Evolutionary conservation across 2,888 invertebrate species (phyloP).

Genomic region (Epicampocera succincta): DNA sequence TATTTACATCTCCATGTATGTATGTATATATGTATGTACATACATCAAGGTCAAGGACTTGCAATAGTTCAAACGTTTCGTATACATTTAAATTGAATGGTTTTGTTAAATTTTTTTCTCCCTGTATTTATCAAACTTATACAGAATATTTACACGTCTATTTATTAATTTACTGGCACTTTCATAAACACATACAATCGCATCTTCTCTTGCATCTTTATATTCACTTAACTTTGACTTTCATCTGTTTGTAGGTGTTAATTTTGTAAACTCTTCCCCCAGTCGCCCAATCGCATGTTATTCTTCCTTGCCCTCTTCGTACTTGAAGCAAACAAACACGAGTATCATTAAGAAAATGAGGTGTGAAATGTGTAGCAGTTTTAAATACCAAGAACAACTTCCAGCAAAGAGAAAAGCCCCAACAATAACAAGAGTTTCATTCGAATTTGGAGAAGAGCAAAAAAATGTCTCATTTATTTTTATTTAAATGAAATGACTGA

Average conservation of each 20-base stretch:
- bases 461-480: too few species aligned
- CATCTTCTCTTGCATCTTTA: slow-evolving; percentile 1
- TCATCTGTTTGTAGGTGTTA: slow-evolving; percentile 19
- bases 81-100: too few species aligned
- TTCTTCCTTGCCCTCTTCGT: neutral
- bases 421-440: neutral
- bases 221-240: slow-evolving; percentile 2
- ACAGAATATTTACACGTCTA: too few species aligned
- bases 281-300: slow-evolving; percentile 2
- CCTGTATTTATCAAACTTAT: too few species aligned
- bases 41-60: too few species aligned
- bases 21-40: too few species aligned
- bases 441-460: too few species aligned
- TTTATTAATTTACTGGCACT: slow-evolving; percentile 12
- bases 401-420: slow-evolving; percentile 5
- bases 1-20: too few species aligned
- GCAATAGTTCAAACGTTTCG: too few species aligned
- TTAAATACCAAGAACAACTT: neutral
- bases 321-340: slow-evolving; percentile 1
- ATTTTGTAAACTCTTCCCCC: slow-evolving; percentile 8
- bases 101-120: too few species aligned
- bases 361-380: slow-evolving; percentile 57
- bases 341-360: slow-evolving; percentile 37
- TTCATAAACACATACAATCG: neutral
- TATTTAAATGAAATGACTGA: too few species aligned